Base-by-base conservation (phyloP, 2,888 invertebrate species). In the Artemia sinica region DNA sequence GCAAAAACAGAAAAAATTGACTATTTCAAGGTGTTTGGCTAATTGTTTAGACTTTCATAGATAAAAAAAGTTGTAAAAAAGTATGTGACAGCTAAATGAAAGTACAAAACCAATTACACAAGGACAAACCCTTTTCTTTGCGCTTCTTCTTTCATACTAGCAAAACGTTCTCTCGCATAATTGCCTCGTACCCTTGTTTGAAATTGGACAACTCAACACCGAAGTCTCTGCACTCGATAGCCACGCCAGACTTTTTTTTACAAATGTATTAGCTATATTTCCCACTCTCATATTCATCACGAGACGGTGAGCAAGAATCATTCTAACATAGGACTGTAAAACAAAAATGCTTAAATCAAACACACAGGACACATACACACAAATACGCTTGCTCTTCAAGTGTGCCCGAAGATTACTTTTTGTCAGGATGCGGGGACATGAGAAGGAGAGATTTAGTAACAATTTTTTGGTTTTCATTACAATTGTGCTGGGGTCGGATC, bases 221-320 rank as follows among this genome's bases (percentile, higher is more conserved):
- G 82, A 10, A 91, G 77, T 67, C 81, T 80, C 5, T 86, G 82
- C 49, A 82, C 83, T 70, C 82, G 82, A 73, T 84, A 84, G 48
- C 86, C 85, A 69, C 88, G 82, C 86, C 88, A 92, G 75, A 83
- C 83, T n/a, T 67, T 87, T 83, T 77, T 95, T 94, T 69, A 95
- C 85, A 68, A 84, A 84, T 13, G 79, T 75, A n/a, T 80, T 79
- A 8, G 82, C 80, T 67, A 77, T 72, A 69, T 77, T 75, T 70
- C 77, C 75, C 41, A 76, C 74, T 67, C 77, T 74, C 69, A 76
- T 68, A 66, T 76, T 75, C 51, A 74, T 72, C 72, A 75, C 75
- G 71, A 83, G 76, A 74, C 81, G 81, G 76, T 85, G 84, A 11
- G 84, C 85, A 68, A 83, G 76, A 72, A 82, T 81, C 81, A 86